phyloP scores from a whole-genome alignment of 1,140 invertebrate species.

The Drosophila cardini region DNA sequence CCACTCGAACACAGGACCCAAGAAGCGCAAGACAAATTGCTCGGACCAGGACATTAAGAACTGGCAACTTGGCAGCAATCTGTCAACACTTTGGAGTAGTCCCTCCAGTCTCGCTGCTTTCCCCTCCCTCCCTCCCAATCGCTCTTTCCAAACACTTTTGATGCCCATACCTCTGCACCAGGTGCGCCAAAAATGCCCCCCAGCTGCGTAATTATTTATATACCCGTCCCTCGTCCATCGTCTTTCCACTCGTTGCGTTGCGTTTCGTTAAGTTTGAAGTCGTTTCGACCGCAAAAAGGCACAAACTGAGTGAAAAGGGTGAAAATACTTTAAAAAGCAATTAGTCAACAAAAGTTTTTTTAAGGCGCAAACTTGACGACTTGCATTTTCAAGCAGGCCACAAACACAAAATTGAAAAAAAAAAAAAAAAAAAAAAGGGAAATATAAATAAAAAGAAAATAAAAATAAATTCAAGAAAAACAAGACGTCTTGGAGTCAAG shows the following conservation, averaged over 20 bases:
- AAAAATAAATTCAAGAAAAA: no score
- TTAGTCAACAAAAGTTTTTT: conserved; percentile 74
- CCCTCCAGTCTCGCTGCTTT: no score
- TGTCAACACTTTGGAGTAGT: conserved; percentile 66
- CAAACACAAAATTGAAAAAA: conserved; percentile 21
- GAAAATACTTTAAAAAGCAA: conserved; percentile 68
- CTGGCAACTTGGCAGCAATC: conserved; percentile 76
- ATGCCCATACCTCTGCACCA: conserved; percentile 13
- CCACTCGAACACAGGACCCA: neutral
- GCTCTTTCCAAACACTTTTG: neutral
- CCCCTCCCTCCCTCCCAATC: neutral
- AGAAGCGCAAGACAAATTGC: conserved; percentile 51
- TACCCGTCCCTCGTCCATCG: conserved; percentile 4
- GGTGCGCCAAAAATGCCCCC: conserved; percentile 50
- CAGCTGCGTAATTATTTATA: conserved; percentile 71
- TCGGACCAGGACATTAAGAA: conserved; percentile 64
- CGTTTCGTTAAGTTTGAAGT: neutral
- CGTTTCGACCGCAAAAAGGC: conserved; percentile 52
- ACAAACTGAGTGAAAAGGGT: conserved; percentile 16
- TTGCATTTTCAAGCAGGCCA: conserved; percentile 66
- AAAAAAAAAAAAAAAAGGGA: conserved; percentile 8
- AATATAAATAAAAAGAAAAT: conserved; percentile 32
- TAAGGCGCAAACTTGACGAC: conserved; percentile 64
- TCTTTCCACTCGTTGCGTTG: neutral
- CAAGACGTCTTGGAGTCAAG: conserved; percentile 9